Evolutionary conservation across 2,888 invertebrate species (phyloP), one percentile per base, ranked within the genome.

Genomic region (Galerucella pusilla): DNA sequence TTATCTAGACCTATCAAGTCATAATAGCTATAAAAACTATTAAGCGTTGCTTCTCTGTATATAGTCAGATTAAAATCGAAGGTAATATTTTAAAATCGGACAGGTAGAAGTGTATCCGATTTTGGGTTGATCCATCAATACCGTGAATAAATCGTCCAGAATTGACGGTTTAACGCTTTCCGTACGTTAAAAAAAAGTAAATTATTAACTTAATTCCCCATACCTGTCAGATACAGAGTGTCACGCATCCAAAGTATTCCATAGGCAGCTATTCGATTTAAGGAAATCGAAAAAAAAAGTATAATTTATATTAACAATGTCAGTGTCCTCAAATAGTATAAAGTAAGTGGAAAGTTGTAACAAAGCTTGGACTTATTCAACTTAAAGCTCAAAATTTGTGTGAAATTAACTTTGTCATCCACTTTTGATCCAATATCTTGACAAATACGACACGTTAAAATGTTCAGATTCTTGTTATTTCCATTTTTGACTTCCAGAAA

Each of bases 91-190:
- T 64, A 71, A 71, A 20, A 71, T 60, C 71, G 63, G 70, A 70
- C 70, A 70, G 70, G 35, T 63, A 25, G 69, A 49, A 25, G 61
- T 20, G 59, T 63, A 63, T 63, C 42, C 35, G 63, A 63, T 57
- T 63, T 63, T 59, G 20, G 63, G 63, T 71, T 64, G 71, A 71
- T 71, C 71, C 71, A 71, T 71, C 71, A 71, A 71, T 71, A 60
- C 71, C 71, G 49, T 42, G 20, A 71, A 71, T 71, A 71, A 71
- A 71, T 71, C 71, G 64, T 45, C 52, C 11, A 64, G 49, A 63
- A 71, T 28, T 64, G 71, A 71, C 71, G 71, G 63, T 71, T 71
- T 64, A 64, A 71, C 71, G 64, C 71, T 71, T 71, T 52, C 42
- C 54, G 20, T 54, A 60, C 63, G 46, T 54, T 25, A 25, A 69